A percentile compares a stretch with the other conserved stretches of the same genome.
Evolutionary conservation across 2,888 invertebrate genomes (phyloP).

Genomic region (Barypeithes pellucidus): DNA sequence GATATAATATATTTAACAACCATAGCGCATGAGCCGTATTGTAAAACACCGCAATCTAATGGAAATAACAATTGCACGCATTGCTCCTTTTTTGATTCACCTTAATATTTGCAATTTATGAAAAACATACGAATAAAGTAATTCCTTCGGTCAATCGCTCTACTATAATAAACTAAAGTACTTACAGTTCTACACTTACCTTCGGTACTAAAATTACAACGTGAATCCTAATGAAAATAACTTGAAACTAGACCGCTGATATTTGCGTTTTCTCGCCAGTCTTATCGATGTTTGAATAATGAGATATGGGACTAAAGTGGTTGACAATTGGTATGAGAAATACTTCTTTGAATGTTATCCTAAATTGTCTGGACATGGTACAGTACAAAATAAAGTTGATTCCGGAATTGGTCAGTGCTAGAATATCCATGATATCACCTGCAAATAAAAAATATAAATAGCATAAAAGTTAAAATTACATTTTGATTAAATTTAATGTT

Average conservation of each 20-base stretch:
- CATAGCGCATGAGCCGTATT: no score
- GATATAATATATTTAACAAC: no score
- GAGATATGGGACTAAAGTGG: conserved; percentile 52
- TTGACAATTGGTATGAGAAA: conserved; percentile 73
- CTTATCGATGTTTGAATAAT: conserved; percentile 54
- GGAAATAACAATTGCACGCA: no score
- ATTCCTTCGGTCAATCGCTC: no score
- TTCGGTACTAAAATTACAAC: conserved; percentile 10
- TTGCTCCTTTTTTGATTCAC: no score
- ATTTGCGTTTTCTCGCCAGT: conserved; percentile 58
- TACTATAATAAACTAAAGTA: no score
- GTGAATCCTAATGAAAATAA: neutral
- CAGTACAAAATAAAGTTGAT: conserved; percentile 97
- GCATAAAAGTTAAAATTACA: no score
- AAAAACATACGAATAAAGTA: no score
- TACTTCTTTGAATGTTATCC: conserved; percentile 84
- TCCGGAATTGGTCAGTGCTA: conserved; percentile 94
- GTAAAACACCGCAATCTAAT: no score
- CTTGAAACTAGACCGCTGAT: conserved; percentile 52
- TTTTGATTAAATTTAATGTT: no score
- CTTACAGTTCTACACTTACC: no score
- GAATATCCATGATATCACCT: conserved; percentile 92
- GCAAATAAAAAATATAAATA: conserved; percentile 59
- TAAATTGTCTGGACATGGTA: conserved; percentile 94
- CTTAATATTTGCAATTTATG: no score